These are phyloP conservation scores for Nerophis ophidion DNA, from an alignment of 2,113 vertebrate genomes.

Conservation along the genomic window DNA sequence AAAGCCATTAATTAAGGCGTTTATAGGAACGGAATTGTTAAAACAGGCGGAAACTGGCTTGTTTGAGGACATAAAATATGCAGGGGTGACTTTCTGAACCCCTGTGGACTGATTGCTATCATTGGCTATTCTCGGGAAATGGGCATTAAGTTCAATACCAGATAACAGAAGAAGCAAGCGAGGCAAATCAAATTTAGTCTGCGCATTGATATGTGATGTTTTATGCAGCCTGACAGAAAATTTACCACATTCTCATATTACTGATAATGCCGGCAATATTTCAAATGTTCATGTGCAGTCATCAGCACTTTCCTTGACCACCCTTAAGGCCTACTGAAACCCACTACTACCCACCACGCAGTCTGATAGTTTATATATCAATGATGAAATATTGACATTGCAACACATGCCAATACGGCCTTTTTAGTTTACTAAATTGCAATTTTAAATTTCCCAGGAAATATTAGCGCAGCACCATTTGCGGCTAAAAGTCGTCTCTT, in stretches of 20 bases:
- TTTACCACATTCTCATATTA: not conserved
- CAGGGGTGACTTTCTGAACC: not conserved
- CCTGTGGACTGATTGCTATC: not conserved
- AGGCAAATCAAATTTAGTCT: not conserved
- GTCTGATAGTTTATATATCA: no score
- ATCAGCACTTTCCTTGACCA: conserved; percentile 11
- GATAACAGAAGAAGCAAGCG: not conserved
- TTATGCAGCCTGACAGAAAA: not conserved
- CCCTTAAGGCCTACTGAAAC: no score
- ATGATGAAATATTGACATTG: no score
- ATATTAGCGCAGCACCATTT: no score
- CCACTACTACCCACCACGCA: no score
- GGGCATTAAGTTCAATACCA: not conserved
- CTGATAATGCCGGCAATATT: not conserved
- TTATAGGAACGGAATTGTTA: not conserved
- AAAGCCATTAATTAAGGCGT: not conserved
- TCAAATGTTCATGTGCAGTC: not conserved
- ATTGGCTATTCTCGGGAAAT: not conserved
- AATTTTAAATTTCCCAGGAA: no score
- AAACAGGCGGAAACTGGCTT: not conserved
- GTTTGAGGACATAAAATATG: not conserved
- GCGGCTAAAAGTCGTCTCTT: no score
- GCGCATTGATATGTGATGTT: not conserved
- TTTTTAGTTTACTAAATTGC: no score
- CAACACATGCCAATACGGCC: no score